These are phyloP conservation scores for Tetrapedia diversipes DNA, from an alignment of 2,888 invertebrate genomes.

Conservation along the genomic window DNA sequence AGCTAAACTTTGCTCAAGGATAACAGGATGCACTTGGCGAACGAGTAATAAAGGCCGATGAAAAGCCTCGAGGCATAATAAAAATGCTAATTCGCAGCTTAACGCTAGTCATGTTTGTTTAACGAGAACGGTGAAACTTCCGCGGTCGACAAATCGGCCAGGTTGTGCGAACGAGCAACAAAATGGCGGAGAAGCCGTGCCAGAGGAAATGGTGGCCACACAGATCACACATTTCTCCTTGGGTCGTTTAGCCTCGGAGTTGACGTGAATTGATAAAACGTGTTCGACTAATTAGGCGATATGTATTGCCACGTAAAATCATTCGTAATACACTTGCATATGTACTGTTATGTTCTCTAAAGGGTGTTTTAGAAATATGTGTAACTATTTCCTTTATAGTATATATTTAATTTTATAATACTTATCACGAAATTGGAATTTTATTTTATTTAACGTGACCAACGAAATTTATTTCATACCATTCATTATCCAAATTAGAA, in stretches of 20 bases:
- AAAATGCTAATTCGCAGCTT: constrained; percentile 54
- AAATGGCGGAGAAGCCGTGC: constrained; percentile 2
- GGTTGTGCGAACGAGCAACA: not conserved
- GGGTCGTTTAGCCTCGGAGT: constrained; percentile 60
- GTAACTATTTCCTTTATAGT: not conserved
- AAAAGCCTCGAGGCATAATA: constrained; percentile 44
- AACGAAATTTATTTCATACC: too few species aligned
- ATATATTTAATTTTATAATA: too few species aligned
- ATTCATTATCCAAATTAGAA: too few species aligned
- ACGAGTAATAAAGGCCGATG: constrained; percentile 38
- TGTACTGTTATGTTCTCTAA: not conserved
- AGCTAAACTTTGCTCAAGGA: constrained; percentile 34
- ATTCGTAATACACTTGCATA: not conserved
- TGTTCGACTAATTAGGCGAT: constrained; percentile 58
- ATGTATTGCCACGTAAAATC: constrained; percentile 45
- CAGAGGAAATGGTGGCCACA: not conserved
- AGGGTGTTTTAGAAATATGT: not conserved
- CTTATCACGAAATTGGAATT: too few species aligned
- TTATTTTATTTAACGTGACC: too few species aligned
- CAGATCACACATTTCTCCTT: constrained; percentile 26
- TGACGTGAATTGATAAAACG: constrained; percentile 22
- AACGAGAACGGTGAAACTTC: constrained; percentile 47
- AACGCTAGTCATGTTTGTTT: constrained; percentile 55
- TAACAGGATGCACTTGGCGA: constrained; percentile 37
- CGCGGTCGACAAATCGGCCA: constrained; percentile 11